These are phyloP conservation scores for Acleris sparsana DNA, from an alignment of 2,888 invertebrate genomes.

Conservation along the genomic window DNA sequence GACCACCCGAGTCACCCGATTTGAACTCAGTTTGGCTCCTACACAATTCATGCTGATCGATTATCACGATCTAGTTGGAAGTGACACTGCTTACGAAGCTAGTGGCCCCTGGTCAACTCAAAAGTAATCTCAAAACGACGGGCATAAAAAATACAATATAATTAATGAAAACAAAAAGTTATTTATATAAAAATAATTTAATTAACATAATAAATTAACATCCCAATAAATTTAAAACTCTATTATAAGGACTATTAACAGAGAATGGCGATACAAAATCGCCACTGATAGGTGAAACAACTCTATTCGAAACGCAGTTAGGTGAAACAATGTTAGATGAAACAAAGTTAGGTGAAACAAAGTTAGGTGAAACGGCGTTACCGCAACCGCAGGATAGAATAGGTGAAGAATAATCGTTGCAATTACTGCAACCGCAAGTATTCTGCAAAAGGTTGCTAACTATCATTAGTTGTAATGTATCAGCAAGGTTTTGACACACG, in stretches of 20 bases:
- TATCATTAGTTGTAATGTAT: conserved; percentile 68
- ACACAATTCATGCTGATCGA: no score
- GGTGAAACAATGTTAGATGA: conserved; percentile 42
- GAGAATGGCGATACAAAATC: not conserved
- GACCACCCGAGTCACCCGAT: no score
- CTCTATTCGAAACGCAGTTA: conserved; percentile 40
- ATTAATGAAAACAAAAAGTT: not conserved
- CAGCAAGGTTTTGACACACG: conserved; percentile 64
- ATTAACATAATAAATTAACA: conserved; percentile 13
- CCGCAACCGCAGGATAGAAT: conserved; percentile 43
- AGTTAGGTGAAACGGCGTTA: conserved; percentile 29
- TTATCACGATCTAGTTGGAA: no score
- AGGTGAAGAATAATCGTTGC: conserved; percentile 50
- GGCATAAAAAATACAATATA: no score
- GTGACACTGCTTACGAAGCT: no score
- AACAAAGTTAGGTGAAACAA: conserved; percentile 34
- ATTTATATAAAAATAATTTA: not conserved
- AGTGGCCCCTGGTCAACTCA: no score
- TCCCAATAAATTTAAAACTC: conserved; percentile 13
- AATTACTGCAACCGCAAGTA: conserved; percentile 48
- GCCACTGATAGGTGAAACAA: conserved; percentile 33
- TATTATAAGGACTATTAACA: conserved; percentile 21
- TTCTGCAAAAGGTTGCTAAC: conserved; percentile 63
- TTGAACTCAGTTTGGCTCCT: no score
- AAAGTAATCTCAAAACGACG: no score